Percentiles rank a stretch among this genome's conserved stretches.
Evolutionary conservation across 1,140 invertebrate species (phyloP).

Genomic region (Leptinotarsa defecta): DNA sequence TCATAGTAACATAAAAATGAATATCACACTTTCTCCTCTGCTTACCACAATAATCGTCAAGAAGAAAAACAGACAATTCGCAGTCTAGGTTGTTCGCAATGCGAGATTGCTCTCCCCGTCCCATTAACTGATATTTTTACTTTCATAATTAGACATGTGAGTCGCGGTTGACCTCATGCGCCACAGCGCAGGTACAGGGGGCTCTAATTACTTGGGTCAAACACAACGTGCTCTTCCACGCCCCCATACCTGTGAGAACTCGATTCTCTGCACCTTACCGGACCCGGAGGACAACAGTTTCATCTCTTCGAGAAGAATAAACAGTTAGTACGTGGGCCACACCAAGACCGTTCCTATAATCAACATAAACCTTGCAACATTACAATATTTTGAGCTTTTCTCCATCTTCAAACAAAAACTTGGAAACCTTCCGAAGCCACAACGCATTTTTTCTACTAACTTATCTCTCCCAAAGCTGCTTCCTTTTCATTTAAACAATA

Average conservation of each 20-base stretch:
- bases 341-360: slow-evolving; percentile 27
- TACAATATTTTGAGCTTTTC: neutral
- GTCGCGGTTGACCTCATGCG: slow-evolving; percentile 35
- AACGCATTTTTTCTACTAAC: too few species aligned
- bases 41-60: too few species aligned
- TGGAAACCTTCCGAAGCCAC: too few species aligned
- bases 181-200: slow-evolving; percentile 29
- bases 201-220: slow-evolving; percentile 48
- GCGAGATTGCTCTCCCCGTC: neutral
- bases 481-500: too few species aligned
- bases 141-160: slow-evolving; percentile 35
- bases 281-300: slow-evolving; percentile 38
- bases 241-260: slow-evolving; percentile 44
- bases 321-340: neutral
- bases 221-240: slow-evolving; percentile 45
- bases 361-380: slow-evolving; percentile 25
- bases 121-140: slow-evolving; percentile 3
- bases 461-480: too few species aligned
- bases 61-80: neutral
- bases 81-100: neutral
- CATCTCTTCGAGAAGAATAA: slow-evolving; percentile 2
- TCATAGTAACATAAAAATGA: too few species aligned
- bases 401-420: too few species aligned
- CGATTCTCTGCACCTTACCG: slow-evolving; percentile 42
- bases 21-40: too few species aligned